Conservation (phyloP, 2,113 vertebrate species). For the Phoenicopterus ruber region DNA sequence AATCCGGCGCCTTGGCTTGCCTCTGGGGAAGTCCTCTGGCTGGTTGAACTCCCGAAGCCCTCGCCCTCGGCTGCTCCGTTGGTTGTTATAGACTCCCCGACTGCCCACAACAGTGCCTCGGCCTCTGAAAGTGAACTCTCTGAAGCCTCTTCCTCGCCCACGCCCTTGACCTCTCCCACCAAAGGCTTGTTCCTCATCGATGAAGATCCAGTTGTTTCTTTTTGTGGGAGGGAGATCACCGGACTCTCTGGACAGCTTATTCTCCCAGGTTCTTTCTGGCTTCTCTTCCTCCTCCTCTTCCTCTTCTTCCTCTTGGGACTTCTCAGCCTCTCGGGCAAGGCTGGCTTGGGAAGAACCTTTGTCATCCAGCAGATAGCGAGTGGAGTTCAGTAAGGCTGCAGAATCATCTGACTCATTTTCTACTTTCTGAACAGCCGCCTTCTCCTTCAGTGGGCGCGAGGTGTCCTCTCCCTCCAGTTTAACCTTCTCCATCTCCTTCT, state of each 20-base stretch:
- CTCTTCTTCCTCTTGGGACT: constrained; percentile 73
- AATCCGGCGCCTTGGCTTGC: constrained; percentile 87
- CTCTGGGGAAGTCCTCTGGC: constrained; percentile 84
- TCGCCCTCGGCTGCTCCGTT: constrained; percentile 78
- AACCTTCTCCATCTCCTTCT: constrained; percentile 89
- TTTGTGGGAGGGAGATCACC: constrained; percentile 78
- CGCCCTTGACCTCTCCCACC: constrained; percentile 85
- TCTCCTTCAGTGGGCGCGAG: constrained; percentile 74
- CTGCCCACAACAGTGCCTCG: constrained; percentile 57
- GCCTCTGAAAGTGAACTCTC: constrained; percentile 88
- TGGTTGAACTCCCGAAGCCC: constrained; percentile 81
- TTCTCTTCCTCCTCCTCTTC: constrained; percentile 76
- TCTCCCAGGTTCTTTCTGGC: constrained; percentile 80
- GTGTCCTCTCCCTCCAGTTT: constrained; percentile 82
- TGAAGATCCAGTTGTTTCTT: constrained; percentile 97
- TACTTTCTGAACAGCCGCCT: constrained; percentile 59
- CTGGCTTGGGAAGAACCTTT: constrained; percentile 59
- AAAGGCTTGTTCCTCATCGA: constrained; percentile 96
- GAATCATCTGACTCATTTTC: constrained; percentile 78
- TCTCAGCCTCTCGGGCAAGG: constrained; percentile 67
- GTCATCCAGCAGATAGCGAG: constrained; percentile 66
- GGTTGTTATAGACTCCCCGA: constrained; percentile 69
- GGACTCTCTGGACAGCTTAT: constrained; percentile 76
- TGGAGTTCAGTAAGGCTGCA: constrained; percentile 64
- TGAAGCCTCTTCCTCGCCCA: constrained; percentile 85